Conservation (phyloP, 2,797 vertebrate species). For the Denticeps clupeoides region DNA sequence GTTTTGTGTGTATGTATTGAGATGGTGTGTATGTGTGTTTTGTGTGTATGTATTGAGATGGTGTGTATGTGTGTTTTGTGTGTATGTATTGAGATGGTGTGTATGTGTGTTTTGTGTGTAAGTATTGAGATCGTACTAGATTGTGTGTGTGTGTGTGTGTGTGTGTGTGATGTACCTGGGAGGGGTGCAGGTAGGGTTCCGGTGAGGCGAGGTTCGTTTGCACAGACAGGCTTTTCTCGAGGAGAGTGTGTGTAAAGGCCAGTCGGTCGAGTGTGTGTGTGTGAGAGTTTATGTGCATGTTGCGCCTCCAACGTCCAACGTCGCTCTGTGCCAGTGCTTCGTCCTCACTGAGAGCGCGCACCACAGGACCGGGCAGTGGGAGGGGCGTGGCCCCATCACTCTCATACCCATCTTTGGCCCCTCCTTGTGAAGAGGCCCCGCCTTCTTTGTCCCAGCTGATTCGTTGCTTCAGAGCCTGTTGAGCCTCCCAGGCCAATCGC, state of each 20-base stretch:
- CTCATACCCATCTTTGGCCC: constrained; percentile 77
- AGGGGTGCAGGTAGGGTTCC: constrained; percentile 87
- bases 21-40: too few relatives aligned
- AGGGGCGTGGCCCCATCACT: constrained; percentile 80
- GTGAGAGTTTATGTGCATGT: too few relatives aligned
- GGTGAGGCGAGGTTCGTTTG: constrained; percentile 94
- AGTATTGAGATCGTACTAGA: too few relatives aligned
- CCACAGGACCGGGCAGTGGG: constrained; percentile 86
- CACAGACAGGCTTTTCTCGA: constrained; percentile 91
- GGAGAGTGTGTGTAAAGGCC: constrained; percentile 83
- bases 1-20: too few relatives aligned
- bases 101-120: too few relatives aligned
- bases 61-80: too few relatives aligned
- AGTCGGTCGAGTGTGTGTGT: constrained; percentile 76
- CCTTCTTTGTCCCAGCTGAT: constrained; percentile 79
- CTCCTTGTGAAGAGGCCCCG: constrained; percentile 21
- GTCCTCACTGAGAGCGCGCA: constrained; percentile 89
- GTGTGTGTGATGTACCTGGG: too few relatives aligned
- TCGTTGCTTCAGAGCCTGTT: constrained; percentile 84
- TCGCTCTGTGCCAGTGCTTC: constrained; percentile 88
- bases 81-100: too few relatives aligned
- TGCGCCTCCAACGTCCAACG: constrained; percentile 80
- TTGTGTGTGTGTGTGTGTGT: too few relatives aligned
- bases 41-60: too few relatives aligned
- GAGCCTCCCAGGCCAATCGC: constrained; percentile 82